A percentile compares a stretch with the other conserved stretches of the same genome.
Conservation (phyloP, 2,113 vertebrate genomes). For the Thunnus maccoyii region DNA sequence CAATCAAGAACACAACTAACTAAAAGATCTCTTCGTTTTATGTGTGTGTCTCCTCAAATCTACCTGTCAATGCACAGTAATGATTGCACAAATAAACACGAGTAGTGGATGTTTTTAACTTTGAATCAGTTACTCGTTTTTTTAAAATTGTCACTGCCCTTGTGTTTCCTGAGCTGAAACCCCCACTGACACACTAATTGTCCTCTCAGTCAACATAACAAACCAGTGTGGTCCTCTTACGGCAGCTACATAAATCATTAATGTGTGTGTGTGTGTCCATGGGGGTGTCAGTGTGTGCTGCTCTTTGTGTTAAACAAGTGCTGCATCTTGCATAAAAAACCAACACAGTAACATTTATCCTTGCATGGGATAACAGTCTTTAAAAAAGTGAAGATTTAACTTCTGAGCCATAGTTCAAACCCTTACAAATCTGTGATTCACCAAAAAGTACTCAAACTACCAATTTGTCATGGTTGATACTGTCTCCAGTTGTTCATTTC, state of each 20-base stretch:
- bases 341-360: not conserved
- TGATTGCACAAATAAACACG: conserved; percentile 44
- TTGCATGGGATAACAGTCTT: not conserved
- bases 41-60: conserved; percentile 2
- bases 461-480: not conserved
- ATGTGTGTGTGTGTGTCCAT: conserved; percentile 6
- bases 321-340: not conserved
- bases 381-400: conserved; percentile 6
- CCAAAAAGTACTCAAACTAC: not conserved
- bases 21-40: not conserved
- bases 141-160: not conserved
- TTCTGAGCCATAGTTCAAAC: not conserved
- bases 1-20: not conserved
- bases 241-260: conserved; percentile 61
- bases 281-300: conserved; percentile 38
- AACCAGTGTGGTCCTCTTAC: conserved; percentile 31
- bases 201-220: conserved; percentile 21
- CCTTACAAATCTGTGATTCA: not conserved
- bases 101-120: conserved; percentile 31
- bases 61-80: conserved; percentile 26
- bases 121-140: not conserved
- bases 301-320: conserved; percentile 21
- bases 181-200: not conserved
- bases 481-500: not conserved
- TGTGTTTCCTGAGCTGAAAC: conserved; percentile 29